Evolutionary conservation across 2,888 invertebrate genomes (phyloP), one percentile per base, ranked within the genome.

Genomic region (Cantharis rufa): DNA sequence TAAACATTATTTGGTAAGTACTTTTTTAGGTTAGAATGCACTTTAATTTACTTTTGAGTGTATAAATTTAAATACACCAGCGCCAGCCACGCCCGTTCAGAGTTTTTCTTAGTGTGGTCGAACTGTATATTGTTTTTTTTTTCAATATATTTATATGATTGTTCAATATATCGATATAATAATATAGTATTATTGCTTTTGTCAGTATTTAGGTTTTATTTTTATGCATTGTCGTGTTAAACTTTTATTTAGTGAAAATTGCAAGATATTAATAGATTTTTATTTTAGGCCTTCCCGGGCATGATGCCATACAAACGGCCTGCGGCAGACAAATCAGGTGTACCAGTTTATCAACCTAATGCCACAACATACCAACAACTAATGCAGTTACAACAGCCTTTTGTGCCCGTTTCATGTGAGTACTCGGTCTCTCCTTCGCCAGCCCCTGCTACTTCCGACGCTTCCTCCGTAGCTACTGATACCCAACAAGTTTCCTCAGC

Each of bases 381-480:
- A 90, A 95, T 97, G 94, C 96, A 96, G 92, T 93, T 96, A 87
- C 93, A 94, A 91, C 96, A 96, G 93, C 97, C 96, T 90, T 97
- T 96, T 92, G 96, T 97, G 94, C 96, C 97, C 93, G 96, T 97
- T 92, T 96, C 97, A 95, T 97, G 97, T 97, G 97, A 98, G 97
- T 96, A 95, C 94, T 92, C 93, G 91, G 92, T 91, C 91, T 92
- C 93, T 90, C 92, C 92, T 89, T 91, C 92, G 80, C 78, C 82
- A 81, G 79, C 81, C 80, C 81, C 83, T 81, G 81, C 83, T 79
- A 81, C 82, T 75, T 82, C 82, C 80, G 88, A 88, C 83, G 81
- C 84, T 78, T 82, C 84, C 80, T 81, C 84, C 70, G 84, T 84
- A 80, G 84, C 84, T 82, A 83, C 84, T 80, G 83, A 84, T 74